Evolutionary conservation across 1,140 invertebrate genomes (phyloP).

Genomic region (Diachasmimorpha longicaudata): DNA sequence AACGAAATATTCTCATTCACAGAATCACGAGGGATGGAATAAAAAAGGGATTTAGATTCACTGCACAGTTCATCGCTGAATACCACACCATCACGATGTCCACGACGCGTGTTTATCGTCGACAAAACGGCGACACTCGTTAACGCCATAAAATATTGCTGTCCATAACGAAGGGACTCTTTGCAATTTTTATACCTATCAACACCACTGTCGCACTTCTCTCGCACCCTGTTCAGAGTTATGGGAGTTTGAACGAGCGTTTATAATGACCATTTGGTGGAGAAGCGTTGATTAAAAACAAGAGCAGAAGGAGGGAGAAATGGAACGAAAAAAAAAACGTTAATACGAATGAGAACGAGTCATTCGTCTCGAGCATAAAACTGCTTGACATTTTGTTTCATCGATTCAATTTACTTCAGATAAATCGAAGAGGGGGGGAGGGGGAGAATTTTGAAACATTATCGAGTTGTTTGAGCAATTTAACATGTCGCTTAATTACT

Average conservation of each 20-base stretch:
- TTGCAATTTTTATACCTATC: conserved; percentile 35
- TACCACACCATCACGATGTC: not conserved
- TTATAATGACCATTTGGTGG: conserved; percentile 46
- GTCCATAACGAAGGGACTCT: conserved; percentile 49
- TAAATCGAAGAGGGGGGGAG: no score
- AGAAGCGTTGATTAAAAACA: conserved; percentile 52
- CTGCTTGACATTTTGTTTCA: no score
- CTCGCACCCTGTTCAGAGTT: conserved; percentile 33
- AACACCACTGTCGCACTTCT: conserved; percentile 17
- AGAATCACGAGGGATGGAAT: not conserved
- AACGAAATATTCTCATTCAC: not conserved
- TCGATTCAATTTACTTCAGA: not conserved
- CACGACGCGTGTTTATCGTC: conserved; percentile 46
- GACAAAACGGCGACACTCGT: conserved; percentile 54
- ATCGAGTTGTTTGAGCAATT: not conserved
- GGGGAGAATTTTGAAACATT: not conserved
- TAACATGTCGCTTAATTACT: conserved; percentile 11
- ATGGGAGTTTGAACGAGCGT: conserved; percentile 50
- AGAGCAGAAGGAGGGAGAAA: not conserved
- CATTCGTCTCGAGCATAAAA: no score
- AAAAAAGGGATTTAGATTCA: not conserved
- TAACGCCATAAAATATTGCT: conserved; percentile 56
- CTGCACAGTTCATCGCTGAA: not conserved
- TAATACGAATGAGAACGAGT: not conserved
- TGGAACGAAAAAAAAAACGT: not conserved